Conservation (phyloP, 2,888 invertebrate species). For the Chaitophorus viminalis region DNA sequence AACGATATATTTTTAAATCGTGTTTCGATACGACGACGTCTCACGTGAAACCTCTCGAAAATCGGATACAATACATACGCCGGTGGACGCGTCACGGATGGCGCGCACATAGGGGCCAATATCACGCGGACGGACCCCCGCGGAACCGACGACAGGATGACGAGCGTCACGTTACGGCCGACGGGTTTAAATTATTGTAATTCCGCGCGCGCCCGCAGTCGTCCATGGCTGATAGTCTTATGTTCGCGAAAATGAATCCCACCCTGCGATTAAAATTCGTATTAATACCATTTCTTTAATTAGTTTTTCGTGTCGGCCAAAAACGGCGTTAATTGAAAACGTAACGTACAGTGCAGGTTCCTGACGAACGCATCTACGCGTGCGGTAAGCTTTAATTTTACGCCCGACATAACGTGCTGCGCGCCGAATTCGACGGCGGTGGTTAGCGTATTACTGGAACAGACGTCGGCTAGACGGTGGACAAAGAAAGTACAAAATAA, state of each 20-base stretch:
- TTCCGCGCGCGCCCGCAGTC: neutral
- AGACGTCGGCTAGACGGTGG: no score
- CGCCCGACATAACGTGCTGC: neutral
- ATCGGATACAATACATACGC: neutral
- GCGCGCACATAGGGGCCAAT: no score
- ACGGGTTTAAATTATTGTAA: neutral
- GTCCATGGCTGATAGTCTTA: neutral
- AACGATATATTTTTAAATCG: no score
- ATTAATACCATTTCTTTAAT: constrained; percentile 52
- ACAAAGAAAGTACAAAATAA: neutral
- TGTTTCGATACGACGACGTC: no score
- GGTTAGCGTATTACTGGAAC: neutral
- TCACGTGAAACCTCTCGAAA: neutral
- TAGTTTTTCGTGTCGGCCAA: constrained; percentile 25
- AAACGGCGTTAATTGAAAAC: constrained; percentile 47
- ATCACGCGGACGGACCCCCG: neutral
- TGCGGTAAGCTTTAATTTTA: constrained; percentile 44
- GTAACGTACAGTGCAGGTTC: constrained; percentile 26
- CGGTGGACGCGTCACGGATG: neutral
- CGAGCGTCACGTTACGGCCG: neutral
- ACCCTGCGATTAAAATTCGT: constrained; percentile 27
- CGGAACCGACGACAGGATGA: neutral
- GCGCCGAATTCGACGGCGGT: neutral
- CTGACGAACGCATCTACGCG: neutral
- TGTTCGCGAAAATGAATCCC: neutral